Evolutionary conservation across 2,113 vertebrate genomes (phyloP), one percentile per base, ranked within the genome.

Genomic region (Datnioides undecimradiatus): DNA sequence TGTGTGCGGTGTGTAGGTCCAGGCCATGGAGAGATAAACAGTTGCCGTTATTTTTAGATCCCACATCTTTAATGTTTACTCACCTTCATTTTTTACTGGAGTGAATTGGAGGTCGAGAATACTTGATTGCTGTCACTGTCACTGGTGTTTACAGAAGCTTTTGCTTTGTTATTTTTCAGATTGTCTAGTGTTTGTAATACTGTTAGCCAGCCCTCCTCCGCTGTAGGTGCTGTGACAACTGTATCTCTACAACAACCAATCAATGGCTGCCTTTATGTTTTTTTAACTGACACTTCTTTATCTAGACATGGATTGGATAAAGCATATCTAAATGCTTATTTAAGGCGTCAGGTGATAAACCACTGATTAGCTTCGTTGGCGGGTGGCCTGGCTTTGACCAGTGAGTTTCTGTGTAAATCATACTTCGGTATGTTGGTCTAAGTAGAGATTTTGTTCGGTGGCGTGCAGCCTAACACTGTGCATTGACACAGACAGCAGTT

Each of bases 121-220:
- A 88, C 87, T 85, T 87, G 83, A 87, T 88, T 79, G 85, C 84
- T 85, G 74, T 82, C 82, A 76, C 73, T 85, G 80, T 90, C 82
- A 85, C 60, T 89, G 77, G 85, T 87, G 91, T 91, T 92, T 93
- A 91, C 91, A 88, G 82, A 85, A 86, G 85, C 80, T 70, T 85
- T 85, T 77, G 64, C 76, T 85, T 82, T 82, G 64, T 74, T 88
- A 54, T 80, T 86, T 84, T 79, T 69, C 74, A 62, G 79, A 81
- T 81, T 73, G 83, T 86, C 9, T 72, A 33, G 58, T 70, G 65
- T 84, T 88, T 76, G 75, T 86, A 64, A 59, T 64, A 67, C 79
- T 16, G 62, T 72, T 57, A 57, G 31, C 62, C 52, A 66, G 76
- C 77, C 83, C 65, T 77, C 36, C 58, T 63, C 68, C 82, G 55